Evolutionary conservation across 2,113 vertebrate species (phyloP), one percentile per base, ranked within the genome.

Genomic region (Chlorodrepanis virens): DNA sequence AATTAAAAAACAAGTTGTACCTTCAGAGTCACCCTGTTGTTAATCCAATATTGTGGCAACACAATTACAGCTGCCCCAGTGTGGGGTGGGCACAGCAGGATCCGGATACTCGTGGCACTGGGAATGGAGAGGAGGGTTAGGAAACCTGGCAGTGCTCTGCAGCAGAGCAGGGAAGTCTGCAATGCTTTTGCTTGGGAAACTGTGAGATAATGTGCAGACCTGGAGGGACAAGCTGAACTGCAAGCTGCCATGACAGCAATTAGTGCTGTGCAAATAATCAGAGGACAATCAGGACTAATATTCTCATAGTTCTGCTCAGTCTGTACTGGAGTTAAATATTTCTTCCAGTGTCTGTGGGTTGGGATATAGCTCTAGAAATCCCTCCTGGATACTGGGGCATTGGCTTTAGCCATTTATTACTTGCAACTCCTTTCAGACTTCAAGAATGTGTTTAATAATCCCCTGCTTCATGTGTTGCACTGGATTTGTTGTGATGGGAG

Each of bases 11-110:
- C 1, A 14, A 74, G 54, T 28, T 77, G 59, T 72, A 72, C 67
- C 67, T 83, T 85, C 84, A 86, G 67, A 86, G 24, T n/a, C 10
- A 10, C 44, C 0, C 4, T 23, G 53, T 16, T 87, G 35, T 77
- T 95, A 93, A 94, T 90, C 90, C 88, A 81, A 10, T 96, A 39
- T 96, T 93, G 92, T 90, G 95, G 93, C 92, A 96, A 93, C 90
- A 95, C 83, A 88, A 78, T 77, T 90, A 92, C 21, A 71, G 71
- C 64, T 90, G 79, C 15, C 68, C 61, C 79, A 65, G 27, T 1
- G 11, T 1, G 11, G 75, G 35, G 47, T 57, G 0, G 0, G 39
- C 72, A 17, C 79, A 50, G 88, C 85, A 78, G 79, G 75, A 83
- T 71, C 75, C 6, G 13, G 90, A 90, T 77, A 54, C 47, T 29